Percentiles rank a stretch among this genome's conserved stretches.
phyloP scores from a whole-genome alignment of 1,140 invertebrate genomes.

The Drosophila kanapiae region DNA sequence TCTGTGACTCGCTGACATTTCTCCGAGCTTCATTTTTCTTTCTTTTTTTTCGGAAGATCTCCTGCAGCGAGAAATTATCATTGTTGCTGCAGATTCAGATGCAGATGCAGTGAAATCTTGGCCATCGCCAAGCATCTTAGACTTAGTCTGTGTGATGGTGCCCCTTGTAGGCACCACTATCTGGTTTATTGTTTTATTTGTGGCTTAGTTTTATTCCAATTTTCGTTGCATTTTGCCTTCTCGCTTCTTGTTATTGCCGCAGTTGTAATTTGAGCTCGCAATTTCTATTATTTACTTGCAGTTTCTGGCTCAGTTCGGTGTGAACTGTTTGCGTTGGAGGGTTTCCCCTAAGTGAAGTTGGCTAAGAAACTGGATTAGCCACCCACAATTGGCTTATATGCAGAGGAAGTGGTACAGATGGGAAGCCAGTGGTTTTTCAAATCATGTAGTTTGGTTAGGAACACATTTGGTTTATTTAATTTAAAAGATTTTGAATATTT shows the following conservation, averaged over 20 bases:
- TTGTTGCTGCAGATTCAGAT: constrained; percentile 55
- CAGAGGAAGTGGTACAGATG: background rate
- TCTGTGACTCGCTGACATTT: constrained; percentile 58
- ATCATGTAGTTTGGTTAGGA: background rate
- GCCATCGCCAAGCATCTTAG: constrained; percentile 38
- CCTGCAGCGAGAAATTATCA: constrained; percentile 71
- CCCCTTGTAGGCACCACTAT: constrained; percentile 49
- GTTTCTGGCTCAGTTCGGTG: constrained; percentile 69
- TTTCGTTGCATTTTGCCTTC: constrained; percentile 21
- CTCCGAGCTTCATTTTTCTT: constrained; percentile 34
- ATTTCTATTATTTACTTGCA: constrained; percentile 81
- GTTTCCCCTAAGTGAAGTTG: constrained; percentile 6
- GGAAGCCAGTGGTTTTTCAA: background rate
- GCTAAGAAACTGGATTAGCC: constrained; percentile 19
- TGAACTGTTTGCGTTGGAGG: constrained; percentile 50
- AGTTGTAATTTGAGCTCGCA: constrained; percentile 60
- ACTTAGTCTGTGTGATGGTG: constrained; percentile 10
- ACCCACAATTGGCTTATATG: constrained; percentile 3
- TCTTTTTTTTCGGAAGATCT: constrained; percentile 72
- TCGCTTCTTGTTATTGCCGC: constrained; percentile 29
- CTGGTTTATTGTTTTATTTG: constrained; percentile 78
- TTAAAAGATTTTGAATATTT: no score
- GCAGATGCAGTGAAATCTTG: constrained; percentile 72
- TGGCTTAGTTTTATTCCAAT: constrained; percentile 47
- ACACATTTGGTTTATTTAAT: background rate